phyloP scores from a whole-genome alignment of 2,113 vertebrate species.

The Zosterops japonicus region DNA sequence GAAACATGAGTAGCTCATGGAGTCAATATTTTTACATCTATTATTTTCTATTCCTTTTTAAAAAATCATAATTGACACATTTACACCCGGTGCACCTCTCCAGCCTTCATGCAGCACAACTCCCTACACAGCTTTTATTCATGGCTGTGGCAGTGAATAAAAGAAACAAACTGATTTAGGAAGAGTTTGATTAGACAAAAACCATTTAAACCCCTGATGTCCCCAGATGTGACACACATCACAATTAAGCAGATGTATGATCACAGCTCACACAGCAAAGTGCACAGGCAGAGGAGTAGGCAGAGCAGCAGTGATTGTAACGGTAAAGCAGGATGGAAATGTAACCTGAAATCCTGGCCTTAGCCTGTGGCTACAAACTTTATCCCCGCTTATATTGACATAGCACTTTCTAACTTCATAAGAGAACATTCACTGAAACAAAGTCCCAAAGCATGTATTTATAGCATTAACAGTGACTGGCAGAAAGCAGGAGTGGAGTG shows the following conservation, averaged over 20 bases:
- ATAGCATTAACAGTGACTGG: not conserved
- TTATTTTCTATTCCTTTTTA: not conserved
- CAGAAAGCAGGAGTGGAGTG: not conserved
- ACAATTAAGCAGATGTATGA: rapidly evolving
- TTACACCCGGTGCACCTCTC: not conserved
- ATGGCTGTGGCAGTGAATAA: not conserved
- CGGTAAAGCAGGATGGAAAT: not conserved
- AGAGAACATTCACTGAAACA: not conserved
- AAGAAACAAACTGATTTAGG: not conserved
- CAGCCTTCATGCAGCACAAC: not conserved
- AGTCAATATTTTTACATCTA: not conserved
- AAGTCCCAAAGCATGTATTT: not conserved
- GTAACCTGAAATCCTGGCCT: not conserved
- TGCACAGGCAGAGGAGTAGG: not conserved
- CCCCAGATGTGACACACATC: not conserved
- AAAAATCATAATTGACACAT: not conserved
- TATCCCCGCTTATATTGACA: not conserved
- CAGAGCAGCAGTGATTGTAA: not conserved
- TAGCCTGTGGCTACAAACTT: not conserved
- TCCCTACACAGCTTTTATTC: not conserved
- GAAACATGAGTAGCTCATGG: not conserved
- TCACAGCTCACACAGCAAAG: not conserved
- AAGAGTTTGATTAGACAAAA: not conserved
- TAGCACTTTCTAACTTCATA: not conserved
- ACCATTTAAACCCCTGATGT: not conserved